Evolutionary conservation across 2,113 vertebrate species (phyloP).

Genomic region (Sylvia atricapilla): DNA sequence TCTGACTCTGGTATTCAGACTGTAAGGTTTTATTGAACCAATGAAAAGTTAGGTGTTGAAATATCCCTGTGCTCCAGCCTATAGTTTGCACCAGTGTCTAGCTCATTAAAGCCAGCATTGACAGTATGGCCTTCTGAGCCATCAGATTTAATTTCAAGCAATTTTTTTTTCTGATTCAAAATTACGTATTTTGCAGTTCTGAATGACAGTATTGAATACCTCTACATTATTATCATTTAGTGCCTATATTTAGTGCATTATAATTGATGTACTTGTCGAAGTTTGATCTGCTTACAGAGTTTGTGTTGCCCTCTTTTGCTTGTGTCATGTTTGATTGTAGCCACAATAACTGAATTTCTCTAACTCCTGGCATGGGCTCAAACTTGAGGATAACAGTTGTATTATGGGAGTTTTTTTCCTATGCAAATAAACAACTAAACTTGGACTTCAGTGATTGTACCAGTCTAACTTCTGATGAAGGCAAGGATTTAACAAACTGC

Average conservation of each 20-base stretch:
- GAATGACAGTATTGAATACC: not conserved
- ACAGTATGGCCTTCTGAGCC: not conserved
- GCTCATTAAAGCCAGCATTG: not conserved
- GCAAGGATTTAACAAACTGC: not conserved
- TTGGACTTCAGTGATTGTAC: not conserved
- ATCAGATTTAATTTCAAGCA: slow-evolving; percentile 3
- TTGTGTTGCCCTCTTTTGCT: not conserved
- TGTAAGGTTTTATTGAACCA: not conserved
- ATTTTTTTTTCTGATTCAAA: not conserved
- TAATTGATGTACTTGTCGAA: not conserved
- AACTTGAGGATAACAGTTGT: not conserved
- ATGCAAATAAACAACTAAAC: not conserved
- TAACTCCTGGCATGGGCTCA: not conserved
- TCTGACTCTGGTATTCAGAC: not conserved
- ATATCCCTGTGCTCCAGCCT: not conserved
- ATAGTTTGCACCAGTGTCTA: not conserved
- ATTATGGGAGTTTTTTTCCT: not conserved
- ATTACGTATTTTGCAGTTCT: slow-evolving; percentile 1
- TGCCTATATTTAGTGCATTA: not conserved
- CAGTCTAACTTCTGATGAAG: not conserved
- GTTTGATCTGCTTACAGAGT: not conserved
- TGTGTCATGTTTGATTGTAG: not conserved
- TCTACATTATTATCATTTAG: not conserved
- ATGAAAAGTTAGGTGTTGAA: not conserved
- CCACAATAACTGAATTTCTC: not conserved